Percentiles rank a stretch among this genome's conserved stretches.
Evolutionary conservation across 2,797 vertebrate genomes (phyloP).

Genomic region (Mionectes olivaceus): DNA sequence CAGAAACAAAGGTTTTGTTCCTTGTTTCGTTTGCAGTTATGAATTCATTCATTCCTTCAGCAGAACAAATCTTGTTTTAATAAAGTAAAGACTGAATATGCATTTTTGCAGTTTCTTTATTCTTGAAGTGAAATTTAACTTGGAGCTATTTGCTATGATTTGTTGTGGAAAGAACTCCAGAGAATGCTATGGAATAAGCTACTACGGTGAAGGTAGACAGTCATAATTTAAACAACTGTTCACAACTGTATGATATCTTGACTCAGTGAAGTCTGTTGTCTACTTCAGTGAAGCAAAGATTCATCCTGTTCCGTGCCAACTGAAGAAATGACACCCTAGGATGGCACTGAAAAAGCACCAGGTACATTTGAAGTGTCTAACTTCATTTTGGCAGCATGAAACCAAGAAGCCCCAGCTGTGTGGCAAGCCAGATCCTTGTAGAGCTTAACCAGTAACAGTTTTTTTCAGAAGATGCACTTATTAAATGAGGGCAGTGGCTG

Average conservation of each 20-base stretch:
- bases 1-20: slow-evolving; percentile 44
- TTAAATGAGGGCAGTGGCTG: not conserved
- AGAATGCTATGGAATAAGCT: not conserved
- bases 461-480: not conserved
- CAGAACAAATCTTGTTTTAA: slow-evolving; percentile 32
- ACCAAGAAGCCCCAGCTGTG: not conserved
- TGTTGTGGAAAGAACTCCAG: not conserved
- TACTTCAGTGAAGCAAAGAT: not conserved
- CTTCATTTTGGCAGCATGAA: not conserved
- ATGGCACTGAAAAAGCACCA: not conserved
- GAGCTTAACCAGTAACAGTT: not conserved
- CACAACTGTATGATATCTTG: not conserved
- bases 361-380: not conserved
- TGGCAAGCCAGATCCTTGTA: not conserved
- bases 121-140: not conserved
- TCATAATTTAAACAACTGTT: not conserved
- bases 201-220: not conserved
- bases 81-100: slow-evolving; percentile 41
- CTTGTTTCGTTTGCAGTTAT: not conserved
- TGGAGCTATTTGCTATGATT: not conserved
- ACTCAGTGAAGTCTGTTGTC: not conserved
- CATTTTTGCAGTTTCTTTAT: slow-evolving; percentile 2
- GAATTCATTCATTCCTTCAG: slow-evolving; percentile 27
- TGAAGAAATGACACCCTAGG: not conserved
- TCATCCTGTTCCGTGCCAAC: not conserved